A percentile compares a stretch with the other conserved stretches of the same genome.
Conservation (phyloP, 2,113 vertebrate genomes). For the Dicerorhinus sumatrensis region DNA sequence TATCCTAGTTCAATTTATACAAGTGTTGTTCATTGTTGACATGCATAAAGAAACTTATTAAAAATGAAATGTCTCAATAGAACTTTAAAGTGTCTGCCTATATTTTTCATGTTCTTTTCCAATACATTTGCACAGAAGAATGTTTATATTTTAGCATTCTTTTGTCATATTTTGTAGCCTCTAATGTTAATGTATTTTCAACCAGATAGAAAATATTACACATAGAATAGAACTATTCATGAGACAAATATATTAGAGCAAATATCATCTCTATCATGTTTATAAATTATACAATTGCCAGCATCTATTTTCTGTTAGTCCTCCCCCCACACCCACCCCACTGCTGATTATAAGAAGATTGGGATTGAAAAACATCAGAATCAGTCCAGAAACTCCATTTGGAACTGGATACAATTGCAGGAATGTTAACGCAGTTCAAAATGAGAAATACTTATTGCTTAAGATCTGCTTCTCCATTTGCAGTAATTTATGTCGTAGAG, state of each 20-base stretch:
- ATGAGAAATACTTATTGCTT: constrained; percentile 82
- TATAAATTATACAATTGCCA: constrained; percentile 79
- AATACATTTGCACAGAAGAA: constrained; percentile 66
- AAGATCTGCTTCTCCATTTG: constrained; percentile 73
- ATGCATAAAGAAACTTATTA: constrained; percentile 78
- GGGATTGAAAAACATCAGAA: constrained; percentile 72
- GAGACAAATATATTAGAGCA: constrained; percentile 74
- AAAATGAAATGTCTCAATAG: constrained; percentile 79
- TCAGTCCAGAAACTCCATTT: constrained; percentile 77
- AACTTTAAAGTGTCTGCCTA: constrained; percentile 73
- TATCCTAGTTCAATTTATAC: constrained; percentile 70
- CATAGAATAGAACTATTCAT: constrained; percentile 69
- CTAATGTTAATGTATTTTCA: constrained; percentile 78
- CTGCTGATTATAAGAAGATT: constrained; percentile 51
- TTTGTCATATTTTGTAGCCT: constrained; percentile 73
- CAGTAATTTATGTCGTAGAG: constrained; percentile 64
- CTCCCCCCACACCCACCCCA: background rate
- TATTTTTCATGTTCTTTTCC: constrained; percentile 77
- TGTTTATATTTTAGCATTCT: constrained; percentile 73
- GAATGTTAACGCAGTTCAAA: constrained; percentile 79
- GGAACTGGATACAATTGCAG: constrained; percentile 72
- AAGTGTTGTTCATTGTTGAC: constrained; percentile 60
- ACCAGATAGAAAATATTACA: constrained; percentile 72
- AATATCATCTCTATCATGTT: constrained; percentile 73
- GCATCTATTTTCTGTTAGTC: background rate